These are phyloP conservation scores for Drosophila melanocephala DNA, from an alignment of 2,888 invertebrate genomes.

Conservation along the genomic window DNA sequence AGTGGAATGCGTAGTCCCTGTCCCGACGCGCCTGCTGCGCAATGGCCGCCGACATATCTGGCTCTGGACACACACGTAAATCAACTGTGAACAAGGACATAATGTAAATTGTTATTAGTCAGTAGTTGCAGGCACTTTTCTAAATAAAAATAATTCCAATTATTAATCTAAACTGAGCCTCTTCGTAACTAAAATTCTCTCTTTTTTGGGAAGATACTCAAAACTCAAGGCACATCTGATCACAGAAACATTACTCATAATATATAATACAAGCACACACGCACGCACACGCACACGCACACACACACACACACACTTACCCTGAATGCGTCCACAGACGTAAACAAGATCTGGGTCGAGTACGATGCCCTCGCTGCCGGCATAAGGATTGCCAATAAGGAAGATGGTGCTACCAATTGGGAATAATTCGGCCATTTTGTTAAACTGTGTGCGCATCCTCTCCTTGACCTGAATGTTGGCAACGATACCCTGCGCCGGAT, in stretches of 20 bases:
- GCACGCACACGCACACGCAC: too few relatives aligned
- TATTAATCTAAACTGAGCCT: not conserved
- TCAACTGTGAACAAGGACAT: slow-evolving; percentile 64
- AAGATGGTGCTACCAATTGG: slow-evolving; percentile 90
- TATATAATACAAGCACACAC: too few relatives aligned
- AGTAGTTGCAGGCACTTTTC: not conserved
- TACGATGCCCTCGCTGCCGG: slow-evolving; percentile 92
- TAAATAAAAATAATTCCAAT: not conserved
- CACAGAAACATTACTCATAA: not conserved
- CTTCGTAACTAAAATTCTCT: not conserved
- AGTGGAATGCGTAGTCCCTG: slow-evolving; percentile 72
- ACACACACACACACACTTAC: slow-evolving; percentile 43
- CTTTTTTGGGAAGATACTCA: not conserved
- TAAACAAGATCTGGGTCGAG: slow-evolving; percentile 83
- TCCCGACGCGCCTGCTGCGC: slow-evolving; percentile 68
- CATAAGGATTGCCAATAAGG: slow-evolving; percentile 92
- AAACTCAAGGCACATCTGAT: not conserved
- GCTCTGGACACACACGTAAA: slow-evolving; percentile 81
- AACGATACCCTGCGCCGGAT: slow-evolving; percentile 87
- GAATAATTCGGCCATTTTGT: slow-evolving; percentile 88
- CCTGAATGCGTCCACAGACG: slow-evolving; percentile 82
- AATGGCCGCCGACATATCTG: slow-evolving; percentile 73
- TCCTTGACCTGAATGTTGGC: slow-evolving; percentile 81
- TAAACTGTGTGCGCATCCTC: slow-evolving; percentile 82
- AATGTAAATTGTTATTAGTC: not conserved